These are phyloP conservation scores for Hypsopygia costalis DNA, from an alignment of 2,888 invertebrate genomes.

Conservation along the genomic window DNA sequence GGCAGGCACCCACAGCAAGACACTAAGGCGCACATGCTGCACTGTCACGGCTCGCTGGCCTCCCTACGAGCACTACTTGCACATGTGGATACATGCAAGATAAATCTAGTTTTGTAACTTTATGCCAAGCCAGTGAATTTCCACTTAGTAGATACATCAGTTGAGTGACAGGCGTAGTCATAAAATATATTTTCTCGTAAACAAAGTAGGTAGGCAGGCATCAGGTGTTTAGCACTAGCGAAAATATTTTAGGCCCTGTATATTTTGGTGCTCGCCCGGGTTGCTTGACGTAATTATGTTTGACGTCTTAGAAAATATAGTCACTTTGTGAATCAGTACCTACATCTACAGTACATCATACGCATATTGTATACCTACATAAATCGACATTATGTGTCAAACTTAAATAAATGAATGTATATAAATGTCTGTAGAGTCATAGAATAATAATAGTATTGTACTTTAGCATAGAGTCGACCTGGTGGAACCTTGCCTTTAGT, in stretches of 20 bases:
- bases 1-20: conserved; percentile 14
- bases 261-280: conserved; percentile 40
- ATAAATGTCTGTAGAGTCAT: too few species aligned
- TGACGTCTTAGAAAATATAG: conserved; percentile 30
- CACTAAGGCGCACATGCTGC: conserved; percentile 9
- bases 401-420: too few species aligned
- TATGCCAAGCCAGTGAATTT: conserved; percentile 19
- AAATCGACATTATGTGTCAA: too few species aligned
- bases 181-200: not conserved
- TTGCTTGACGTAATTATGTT: conserved; percentile 28
- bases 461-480: too few species aligned
- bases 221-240: conserved; percentile 11
- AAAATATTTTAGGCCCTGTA: conserved; percentile 34
- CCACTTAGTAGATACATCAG: conserved; percentile 11
- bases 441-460: too few species aligned
- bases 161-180: conserved; percentile 1
- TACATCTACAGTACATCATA: too few species aligned
- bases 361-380: too few species aligned
- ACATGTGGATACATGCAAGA: not conserved
- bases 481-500: too few species aligned
- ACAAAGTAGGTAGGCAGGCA: not conserved
- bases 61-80: conserved; percentile 1
- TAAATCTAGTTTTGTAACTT: conserved; percentile 12
- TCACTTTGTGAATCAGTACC: conserved; percentile 3
- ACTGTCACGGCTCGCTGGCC: conserved; percentile 3